phyloP scores from a whole-genome alignment of 2,797 vertebrate species.

The Pseudochromis fuscus region DNA sequence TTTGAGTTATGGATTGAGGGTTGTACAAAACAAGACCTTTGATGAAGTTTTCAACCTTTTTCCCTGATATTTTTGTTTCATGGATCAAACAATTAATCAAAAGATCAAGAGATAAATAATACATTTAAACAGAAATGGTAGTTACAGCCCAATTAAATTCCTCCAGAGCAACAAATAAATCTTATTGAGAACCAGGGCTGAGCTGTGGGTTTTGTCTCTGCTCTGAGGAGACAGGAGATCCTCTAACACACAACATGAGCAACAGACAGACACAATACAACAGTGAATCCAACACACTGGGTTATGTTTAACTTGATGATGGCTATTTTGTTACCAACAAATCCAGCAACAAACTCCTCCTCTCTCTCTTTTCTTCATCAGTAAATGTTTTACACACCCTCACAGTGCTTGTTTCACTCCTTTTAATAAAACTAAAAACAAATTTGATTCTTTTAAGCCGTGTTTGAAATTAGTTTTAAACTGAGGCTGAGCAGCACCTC shows the following conservation, averaged over 20 bases:
- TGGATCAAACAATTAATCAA: background rate
- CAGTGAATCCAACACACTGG: background rate
- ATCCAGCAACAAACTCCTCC: background rate
- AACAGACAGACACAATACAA: too few species aligned
- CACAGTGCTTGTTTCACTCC: background rate
- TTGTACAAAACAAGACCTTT: background rate
- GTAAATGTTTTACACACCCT: background rate
- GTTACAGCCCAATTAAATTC: too few species aligned
- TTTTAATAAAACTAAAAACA: conserved; percentile 20
- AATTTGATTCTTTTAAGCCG: background rate
- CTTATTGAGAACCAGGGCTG: too few species aligned
- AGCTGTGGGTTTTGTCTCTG: background rate
- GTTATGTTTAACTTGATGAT: background rate
- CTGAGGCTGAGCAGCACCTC: background rate
- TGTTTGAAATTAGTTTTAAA: background rate
- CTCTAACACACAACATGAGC: background rate
- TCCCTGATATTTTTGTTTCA: background rate
- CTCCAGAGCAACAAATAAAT: too few species aligned
- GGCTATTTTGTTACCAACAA: background rate
- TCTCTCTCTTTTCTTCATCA: background rate
- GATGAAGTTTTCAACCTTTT: background rate
- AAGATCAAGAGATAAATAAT: background rate
- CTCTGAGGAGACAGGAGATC: background rate
- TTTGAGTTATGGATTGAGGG: too few species aligned
- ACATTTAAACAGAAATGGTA: too few species aligned